Evolutionary conservation across 2,888 invertebrate species (phyloP).

Genomic region (Papilio elwesi): DNA sequence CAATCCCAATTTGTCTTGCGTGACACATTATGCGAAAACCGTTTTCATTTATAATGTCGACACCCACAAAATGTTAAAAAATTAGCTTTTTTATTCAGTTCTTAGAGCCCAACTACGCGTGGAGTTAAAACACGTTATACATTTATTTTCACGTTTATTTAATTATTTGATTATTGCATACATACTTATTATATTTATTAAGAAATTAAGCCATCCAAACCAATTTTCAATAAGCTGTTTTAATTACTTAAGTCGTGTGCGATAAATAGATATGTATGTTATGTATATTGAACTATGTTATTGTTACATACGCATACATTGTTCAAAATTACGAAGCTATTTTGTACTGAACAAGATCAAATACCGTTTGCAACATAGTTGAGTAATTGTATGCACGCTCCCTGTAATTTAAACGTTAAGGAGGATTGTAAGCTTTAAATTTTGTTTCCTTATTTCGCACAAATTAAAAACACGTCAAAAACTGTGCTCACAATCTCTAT

Average conservation of each 20-base stretch:
- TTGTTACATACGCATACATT: neutral
- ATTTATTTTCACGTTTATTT: too few relatives aligned
- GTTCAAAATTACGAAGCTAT: conserved; percentile 12
- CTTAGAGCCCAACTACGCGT: too few relatives aligned
- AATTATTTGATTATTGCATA: too few relatives aligned
- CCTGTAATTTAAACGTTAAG: conserved; percentile 3
- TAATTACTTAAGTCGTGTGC: too few relatives aligned
- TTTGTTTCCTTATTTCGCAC: conserved; percentile 1
- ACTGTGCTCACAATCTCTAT: too few relatives aligned
- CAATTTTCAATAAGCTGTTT: too few relatives aligned
- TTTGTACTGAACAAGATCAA: conserved; percentile 22
- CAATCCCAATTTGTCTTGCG: conserved; percentile 31
- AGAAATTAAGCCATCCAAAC: too few relatives aligned
- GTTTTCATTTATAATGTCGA: conserved; percentile 3
- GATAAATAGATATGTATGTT: too few relatives aligned
- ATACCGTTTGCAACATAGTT: conserved; percentile 24
- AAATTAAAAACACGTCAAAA: neutral
- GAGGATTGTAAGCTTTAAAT: conserved; percentile 6
- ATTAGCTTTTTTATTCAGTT: neutral
- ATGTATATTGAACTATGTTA: neutral
- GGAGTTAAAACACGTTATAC: too few relatives aligned
- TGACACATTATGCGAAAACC: conserved; percentile 1
- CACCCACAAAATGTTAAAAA: neutral
- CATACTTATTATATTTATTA: too few relatives aligned
- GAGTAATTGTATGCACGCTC: conserved; percentile 13